phyloP scores from a whole-genome alignment of 2,797 vertebrate species.

The Sciaenops ocellatus region DNA sequence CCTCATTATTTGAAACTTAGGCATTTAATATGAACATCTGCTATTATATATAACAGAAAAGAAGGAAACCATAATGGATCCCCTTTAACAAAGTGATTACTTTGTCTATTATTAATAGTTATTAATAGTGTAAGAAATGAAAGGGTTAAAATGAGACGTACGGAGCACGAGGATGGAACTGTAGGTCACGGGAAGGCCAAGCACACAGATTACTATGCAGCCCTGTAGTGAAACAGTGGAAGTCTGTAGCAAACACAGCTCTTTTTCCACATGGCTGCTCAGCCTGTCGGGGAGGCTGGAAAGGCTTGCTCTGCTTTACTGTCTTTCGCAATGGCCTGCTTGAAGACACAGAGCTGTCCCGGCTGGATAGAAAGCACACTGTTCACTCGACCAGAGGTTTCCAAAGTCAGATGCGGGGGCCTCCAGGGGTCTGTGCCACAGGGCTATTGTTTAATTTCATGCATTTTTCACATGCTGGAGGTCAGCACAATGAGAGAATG shows the following conservation, averaged over 20 bases:
- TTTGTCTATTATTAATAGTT: constrained; percentile 10
- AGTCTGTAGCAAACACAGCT: constrained; percentile 75
- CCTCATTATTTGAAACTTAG: too few species aligned
- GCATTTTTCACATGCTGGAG: constrained; percentile 68
- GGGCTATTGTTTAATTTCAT: constrained; percentile 73
- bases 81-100: not conserved
- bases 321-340: constrained; percentile 51
- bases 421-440: constrained; percentile 50
- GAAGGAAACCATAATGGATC: too few species aligned
- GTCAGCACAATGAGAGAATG: constrained; percentile 63
- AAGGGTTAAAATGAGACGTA: constrained; percentile 41
- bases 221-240: constrained; percentile 60
- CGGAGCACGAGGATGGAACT: constrained; percentile 42
- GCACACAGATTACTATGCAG: constrained; percentile 70
- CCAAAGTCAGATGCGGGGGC: constrained; percentile 56
- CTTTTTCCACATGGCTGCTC: constrained; percentile 80
- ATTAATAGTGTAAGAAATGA: constrained; percentile 6
- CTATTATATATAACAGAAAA: too few species aligned
- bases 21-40: too few species aligned
- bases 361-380: constrained; percentile 36
- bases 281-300: constrained; percentile 61
- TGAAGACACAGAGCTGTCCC: constrained; percentile 50
- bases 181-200: constrained; percentile 66
- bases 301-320: constrained; percentile 57
- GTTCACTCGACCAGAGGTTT: constrained; percentile 56